Evolutionary conservation across 2,888 invertebrate genomes (phyloP).

Genomic region (Meliscaeva auricollis): DNA sequence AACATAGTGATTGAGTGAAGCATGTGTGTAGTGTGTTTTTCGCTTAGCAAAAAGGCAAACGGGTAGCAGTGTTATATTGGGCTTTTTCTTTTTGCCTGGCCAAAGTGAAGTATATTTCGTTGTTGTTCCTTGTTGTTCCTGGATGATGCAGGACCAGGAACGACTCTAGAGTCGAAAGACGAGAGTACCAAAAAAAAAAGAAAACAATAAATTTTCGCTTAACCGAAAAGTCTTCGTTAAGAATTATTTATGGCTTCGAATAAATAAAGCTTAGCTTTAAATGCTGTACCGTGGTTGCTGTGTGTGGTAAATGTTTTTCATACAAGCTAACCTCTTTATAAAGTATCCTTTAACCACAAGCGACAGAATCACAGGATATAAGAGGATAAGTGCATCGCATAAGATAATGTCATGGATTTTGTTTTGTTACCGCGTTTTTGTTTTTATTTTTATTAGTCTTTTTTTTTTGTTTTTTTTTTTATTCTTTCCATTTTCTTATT

Average conservation of each 20-base stretch:
- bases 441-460: conserved; percentile 46
- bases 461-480: not conserved
- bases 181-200: conserved; percentile 14
- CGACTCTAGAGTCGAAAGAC: conserved; percentile 36
- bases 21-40: conserved; percentile 25
- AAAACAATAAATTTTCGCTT: conserved; percentile 74
- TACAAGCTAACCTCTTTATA: conserved; percentile 74
- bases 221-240: conserved; percentile 77
- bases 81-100: conserved; percentile 16
- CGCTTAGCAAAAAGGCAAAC: not conserved
- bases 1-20: conserved; percentile 42
- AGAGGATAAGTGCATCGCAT: conserved; percentile 75
- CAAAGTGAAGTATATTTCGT: conserved; percentile 25
- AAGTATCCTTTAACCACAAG: conserved; percentile 73
- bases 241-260: conserved; percentile 80
- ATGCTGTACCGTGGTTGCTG: conserved; percentile 73
- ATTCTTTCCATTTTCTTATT: conserved; percentile 28
- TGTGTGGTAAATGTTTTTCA: conserved; percentile 68
- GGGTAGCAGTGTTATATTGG: not conserved
- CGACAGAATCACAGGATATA: conserved; percentile 75
- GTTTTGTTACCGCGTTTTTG: conserved; percentile 53
- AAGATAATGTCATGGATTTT: conserved; percentile 73
- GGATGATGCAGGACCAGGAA: conserved; percentile 9
- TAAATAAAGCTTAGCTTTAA: conserved; percentile 80
- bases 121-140: conserved; percentile 42